phyloP scores from a whole-genome alignment of 2,797 vertebrate genomes.

The Siniperca obscura region DNA sequence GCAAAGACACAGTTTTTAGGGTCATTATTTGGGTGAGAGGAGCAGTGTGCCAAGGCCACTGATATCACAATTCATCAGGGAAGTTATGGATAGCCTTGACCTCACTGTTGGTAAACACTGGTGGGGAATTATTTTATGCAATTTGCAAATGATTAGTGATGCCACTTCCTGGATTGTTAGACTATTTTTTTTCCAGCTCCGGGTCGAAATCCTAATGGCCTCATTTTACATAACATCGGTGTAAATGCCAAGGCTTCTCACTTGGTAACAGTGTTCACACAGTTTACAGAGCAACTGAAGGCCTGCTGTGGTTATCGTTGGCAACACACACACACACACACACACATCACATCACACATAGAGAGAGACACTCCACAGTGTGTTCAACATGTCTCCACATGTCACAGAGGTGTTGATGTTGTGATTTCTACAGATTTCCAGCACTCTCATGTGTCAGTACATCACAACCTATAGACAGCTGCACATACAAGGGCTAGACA shows the following conservation, averaged over 20 bases:
- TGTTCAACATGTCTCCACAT: constrained; percentile 25
- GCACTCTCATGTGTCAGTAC: not conserved
- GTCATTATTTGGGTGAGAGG: constrained; percentile 60
- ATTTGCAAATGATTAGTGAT: constrained; percentile 76
- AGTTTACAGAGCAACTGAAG: constrained; percentile 33
- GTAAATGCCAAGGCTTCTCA: constrained; percentile 57
- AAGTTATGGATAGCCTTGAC: constrained; percentile 68
- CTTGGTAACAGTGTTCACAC: constrained; percentile 36
- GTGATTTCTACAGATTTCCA: constrained; percentile 5
- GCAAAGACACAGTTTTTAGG: constrained; percentile 66
- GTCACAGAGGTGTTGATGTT: constrained; percentile 29
- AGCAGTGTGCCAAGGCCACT: constrained; percentile 68
- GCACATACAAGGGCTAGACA: not conserved
- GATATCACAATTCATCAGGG: constrained; percentile 73
- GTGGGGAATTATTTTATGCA: constrained; percentile 68
- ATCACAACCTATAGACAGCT: constrained; percentile 4
- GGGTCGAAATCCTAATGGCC: constrained; percentile 74
- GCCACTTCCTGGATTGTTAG: constrained; percentile 62
- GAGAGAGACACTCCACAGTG: not conserved
- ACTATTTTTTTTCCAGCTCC: constrained; percentile 41
- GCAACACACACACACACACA: constrained; percentile 3
- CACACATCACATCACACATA: not conserved
- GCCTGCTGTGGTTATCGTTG: constrained; percentile 2
- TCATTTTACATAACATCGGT: constrained; percentile 72
- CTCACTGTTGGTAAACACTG: constrained; percentile 71